Percentiles rank a stretch among this genome's conserved stretches.
These are phyloP conservation scores for Lasioglossum calceatum DNA, from an alignment of 2,888 invertebrate species.

Conservation along the genomic window DNA sequence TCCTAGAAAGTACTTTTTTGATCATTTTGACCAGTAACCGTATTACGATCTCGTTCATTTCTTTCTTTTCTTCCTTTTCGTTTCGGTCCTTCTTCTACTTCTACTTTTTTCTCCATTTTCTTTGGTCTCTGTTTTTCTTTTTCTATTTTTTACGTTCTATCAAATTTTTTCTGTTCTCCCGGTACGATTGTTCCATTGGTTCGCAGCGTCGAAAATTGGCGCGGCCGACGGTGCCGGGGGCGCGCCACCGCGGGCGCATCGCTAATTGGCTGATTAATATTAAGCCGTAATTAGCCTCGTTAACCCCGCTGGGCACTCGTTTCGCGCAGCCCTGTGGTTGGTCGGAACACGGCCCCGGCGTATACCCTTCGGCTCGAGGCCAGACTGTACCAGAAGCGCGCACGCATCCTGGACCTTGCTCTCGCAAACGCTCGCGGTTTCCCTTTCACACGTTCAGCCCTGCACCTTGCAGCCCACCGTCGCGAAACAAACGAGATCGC, in stretches of 20 bases:
- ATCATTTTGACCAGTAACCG: background rate
- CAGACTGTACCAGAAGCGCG: background rate
- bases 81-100: background rate
- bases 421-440: background rate
- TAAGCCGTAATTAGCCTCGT: conserved; percentile 78
- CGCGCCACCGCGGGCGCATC: conserved; percentile 57
- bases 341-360: conserved; percentile 58
- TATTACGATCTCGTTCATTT: conserved; percentile 17
- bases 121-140: background rate
- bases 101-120: background rate
- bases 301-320: conserved; percentile 74
- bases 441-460: background rate
- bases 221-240: conserved; percentile 56
- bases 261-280: conserved; percentile 80
- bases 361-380: conserved; percentile 31
- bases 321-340: conserved; percentile 74
- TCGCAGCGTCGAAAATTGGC: conserved; percentile 40
- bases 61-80: conserved; percentile 9
- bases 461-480: background rate
- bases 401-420: conserved; percentile 10
- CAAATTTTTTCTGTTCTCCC: conserved; percentile 8
- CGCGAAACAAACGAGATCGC: background rate
- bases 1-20: background rate
- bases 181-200: conserved; percentile 18
- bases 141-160: background rate